A percentile compares a stretch with the other conserved stretches of the same genome.
Evolutionary conservation across 1,140 invertebrate species (phyloP).

Genomic region (Thereuonema tuberculata): DNA sequence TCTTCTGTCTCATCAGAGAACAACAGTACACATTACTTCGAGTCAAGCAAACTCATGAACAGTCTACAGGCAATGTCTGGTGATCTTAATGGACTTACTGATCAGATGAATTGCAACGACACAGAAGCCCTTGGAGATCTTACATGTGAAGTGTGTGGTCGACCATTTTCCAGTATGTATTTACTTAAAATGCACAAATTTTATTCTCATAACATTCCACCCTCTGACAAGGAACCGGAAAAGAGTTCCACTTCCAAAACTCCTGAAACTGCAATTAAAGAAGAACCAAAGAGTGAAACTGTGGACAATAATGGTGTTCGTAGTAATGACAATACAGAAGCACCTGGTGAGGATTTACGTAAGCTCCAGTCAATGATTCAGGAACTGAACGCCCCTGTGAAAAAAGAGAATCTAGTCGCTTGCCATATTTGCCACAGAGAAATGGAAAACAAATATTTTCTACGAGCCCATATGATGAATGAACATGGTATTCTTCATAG

Average conservation of each 20-base stretch:
- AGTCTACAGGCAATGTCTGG: not conserved
- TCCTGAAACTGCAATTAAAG: slow-evolving; percentile 32
- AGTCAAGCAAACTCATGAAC: not conserved
- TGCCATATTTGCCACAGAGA: slow-evolving; percentile 44
- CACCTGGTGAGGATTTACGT: slow-evolving; percentile 51
- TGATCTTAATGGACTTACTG: not conserved
- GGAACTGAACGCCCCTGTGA: slow-evolving; percentile 54
- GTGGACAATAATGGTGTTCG: no score
- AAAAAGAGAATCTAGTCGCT: slow-evolving; percentile 40
- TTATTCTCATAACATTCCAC: slow-evolving; percentile 31
- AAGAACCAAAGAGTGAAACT: slow-evolving; percentile 13
- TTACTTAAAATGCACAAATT: slow-evolving; percentile 40
- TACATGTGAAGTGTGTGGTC: slow-evolving; percentile 40
- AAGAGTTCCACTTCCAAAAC: slow-evolving; percentile 20
- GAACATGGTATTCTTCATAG: slow-evolving; percentile 39
- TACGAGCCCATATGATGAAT: slow-evolving; percentile 44
- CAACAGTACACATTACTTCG: not conserved
- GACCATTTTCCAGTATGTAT: slow-evolving; percentile 40
- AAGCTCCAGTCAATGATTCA: slow-evolving; percentile 84
- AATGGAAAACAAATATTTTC: slow-evolving; percentile 41
- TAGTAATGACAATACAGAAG: no score
- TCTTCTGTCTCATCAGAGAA: slow-evolving; percentile 7
- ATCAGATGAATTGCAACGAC: no score
- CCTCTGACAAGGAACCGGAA: slow-evolving; percentile 19
- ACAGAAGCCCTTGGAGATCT: no score